A percentile compares a stretch with the other conserved stretches of the same genome.
These are phyloP conservation scores for Xestia sexstrigata DNA, from an alignment of 2,888 invertebrate genomes.

Conservation along the genomic window DNA sequence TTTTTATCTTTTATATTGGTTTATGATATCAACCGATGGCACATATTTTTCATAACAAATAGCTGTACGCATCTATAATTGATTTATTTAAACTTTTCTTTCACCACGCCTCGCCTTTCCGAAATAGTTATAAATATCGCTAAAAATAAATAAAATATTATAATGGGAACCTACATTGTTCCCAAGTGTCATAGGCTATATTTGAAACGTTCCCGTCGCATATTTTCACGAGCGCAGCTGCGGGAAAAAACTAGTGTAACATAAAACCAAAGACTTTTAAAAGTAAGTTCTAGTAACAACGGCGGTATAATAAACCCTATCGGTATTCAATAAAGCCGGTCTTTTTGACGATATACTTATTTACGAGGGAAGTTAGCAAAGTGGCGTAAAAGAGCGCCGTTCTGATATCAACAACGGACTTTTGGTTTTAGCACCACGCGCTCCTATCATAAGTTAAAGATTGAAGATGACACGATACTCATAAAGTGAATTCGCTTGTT, in stretches of 20 bases:
- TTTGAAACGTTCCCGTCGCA: not conserved
- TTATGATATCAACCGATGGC: not conserved
- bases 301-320: constrained; percentile 60
- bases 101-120: not conserved
- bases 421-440: not conserved
- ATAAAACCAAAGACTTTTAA: constrained; percentile 22
- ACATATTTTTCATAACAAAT: not conserved
- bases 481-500: constrained; percentile 1
- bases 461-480: not conserved
- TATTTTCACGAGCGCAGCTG: not conserved
- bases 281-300: constrained; percentile 49
- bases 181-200: not conserved
- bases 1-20: constrained; percentile 4
- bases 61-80: not conserved
- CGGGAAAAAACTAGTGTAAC: not conserved
- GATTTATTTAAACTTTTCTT: not conserved
- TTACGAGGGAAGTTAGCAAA: constrained; percentile 57
- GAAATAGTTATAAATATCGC: no score
- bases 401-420: constrained; percentile 15
- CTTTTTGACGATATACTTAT: constrained; percentile 61
- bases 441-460: not conserved
- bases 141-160: no score
- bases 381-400: constrained; percentile 46
- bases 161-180: not conserved
- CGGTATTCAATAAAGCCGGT: constrained; percentile 61